Evolutionary conservation across 2,113 vertebrate species (phyloP).

Genomic region (Sinocyclocheilus grahami): DNA sequence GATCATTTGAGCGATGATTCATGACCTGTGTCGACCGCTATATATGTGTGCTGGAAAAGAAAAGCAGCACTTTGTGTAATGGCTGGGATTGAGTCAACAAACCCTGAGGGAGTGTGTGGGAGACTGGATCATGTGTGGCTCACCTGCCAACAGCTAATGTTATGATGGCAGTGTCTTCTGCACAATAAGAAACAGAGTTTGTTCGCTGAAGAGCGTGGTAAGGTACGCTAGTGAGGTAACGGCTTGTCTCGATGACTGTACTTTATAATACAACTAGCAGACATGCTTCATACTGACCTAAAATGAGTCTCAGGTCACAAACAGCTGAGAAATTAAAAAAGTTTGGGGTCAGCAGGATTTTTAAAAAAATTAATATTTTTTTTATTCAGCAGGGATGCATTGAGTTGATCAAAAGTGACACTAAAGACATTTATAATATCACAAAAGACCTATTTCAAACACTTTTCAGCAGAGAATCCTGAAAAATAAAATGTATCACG

Average conservation of each 20-base stretch:
- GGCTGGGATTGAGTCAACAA: slow-evolving; percentile 67
- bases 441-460: no score
- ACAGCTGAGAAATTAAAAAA: background rate
- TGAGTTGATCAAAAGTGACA: no score
- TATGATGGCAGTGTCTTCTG: slow-evolving; percentile 68
- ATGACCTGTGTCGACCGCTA: slow-evolving; percentile 64
- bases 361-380: no score
- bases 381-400: no score
- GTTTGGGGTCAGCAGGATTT: no score
- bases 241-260: background rate
- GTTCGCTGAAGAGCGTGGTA: no score
- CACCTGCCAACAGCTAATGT: slow-evolving; percentile 55
- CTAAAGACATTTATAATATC: no score
- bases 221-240: no score
- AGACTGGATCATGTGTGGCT: slow-evolving; percentile 41
- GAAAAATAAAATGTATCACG: no score
- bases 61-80: slow-evolving; percentile 70
- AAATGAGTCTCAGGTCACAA: background rate
- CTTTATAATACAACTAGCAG: background rate
- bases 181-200: background rate
- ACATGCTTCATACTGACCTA: background rate
- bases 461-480: no score
- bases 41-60: slow-evolving; percentile 40
- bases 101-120: background rate
- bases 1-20: slow-evolving; percentile 63